Evolutionary conservation across 2,113 vertebrate genomes (phyloP).

Genomic region (Struthidea cinerea): DNA sequence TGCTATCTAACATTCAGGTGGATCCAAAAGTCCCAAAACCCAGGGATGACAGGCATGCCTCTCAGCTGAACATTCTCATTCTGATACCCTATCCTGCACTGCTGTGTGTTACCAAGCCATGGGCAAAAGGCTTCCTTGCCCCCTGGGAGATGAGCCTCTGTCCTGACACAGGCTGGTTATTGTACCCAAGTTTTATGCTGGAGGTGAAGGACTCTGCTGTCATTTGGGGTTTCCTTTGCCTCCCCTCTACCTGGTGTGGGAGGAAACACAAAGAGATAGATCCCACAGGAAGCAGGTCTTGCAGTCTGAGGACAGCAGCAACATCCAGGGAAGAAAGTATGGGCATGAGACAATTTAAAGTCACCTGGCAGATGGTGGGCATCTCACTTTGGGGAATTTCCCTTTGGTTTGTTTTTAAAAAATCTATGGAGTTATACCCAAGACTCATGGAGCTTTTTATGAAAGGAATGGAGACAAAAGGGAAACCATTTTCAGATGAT

Average conservation of each 20-base stretch:
- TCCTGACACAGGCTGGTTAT: not conserved
- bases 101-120: not conserved
- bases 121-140: not conserved
- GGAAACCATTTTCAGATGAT: not conserved
- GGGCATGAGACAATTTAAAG: not conserved
- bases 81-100: not conserved
- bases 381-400: not conserved
- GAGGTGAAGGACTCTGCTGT: not conserved
- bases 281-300: not conserved
- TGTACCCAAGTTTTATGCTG: not conserved
- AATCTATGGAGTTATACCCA: not conserved
- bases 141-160: not conserved
- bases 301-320: not conserved
- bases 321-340: not conserved
- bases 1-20: not conserved
- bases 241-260: not conserved
- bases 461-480: not conserved
- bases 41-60: not conserved
- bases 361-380: not conserved
- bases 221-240: not conserved
- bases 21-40: not conserved
- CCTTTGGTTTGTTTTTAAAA: not conserved
- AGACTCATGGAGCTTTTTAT: not conserved
- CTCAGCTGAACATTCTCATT: not conserved
- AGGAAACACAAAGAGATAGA: not conserved